Conservation (phyloP, 1,140 invertebrate species). For the Zaprionus ghesquierei region DNA sequence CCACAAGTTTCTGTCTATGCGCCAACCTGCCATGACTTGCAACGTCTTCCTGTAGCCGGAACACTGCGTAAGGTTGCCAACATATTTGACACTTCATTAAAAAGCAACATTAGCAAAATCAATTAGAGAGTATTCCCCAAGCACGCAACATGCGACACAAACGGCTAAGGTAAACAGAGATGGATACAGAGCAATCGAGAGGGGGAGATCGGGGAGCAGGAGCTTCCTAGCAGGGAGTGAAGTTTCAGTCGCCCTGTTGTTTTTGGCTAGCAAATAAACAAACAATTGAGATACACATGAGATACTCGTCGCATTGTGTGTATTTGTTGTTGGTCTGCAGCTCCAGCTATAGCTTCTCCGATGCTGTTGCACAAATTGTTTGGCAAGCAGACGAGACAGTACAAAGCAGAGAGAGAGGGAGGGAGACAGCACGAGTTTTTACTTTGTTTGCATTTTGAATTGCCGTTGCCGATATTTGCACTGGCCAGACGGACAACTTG, state of each 20-base stretch:
- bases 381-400: slow-evolving; percentile 58
- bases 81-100: slow-evolving; percentile 79
- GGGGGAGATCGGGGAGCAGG: not conserved
- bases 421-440: slow-evolving; percentile 5
- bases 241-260: slow-evolving; percentile 58
- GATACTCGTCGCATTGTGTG: slow-evolving; percentile 18
- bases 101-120: slow-evolving; percentile 79
- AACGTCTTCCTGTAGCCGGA: slow-evolving; percentile 25
- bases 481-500: slow-evolving; percentile 30
- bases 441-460: slow-evolving; percentile 79
- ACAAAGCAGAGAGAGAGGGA: slow-evolving; percentile 5
- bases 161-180: slow-evolving; percentile 33
- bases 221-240: not conserved
- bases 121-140: slow-evolving; percentile 71
- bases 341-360: slow-evolving; percentile 37
- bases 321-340: slow-evolving; percentile 49
- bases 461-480: slow-evolving; percentile 54
- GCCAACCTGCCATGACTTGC: slow-evolving; percentile 26
- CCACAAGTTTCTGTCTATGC: slow-evolving; percentile 4
- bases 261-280: slow-evolving; percentile 74
- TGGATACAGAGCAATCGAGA: slow-evolving; percentile 12
- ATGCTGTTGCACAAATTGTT: slow-evolving; percentile 65
- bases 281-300: slow-evolving; percentile 65
- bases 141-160: slow-evolving; percentile 42
- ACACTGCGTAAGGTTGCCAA: slow-evolving; percentile 16